These are phyloP conservation scores for Thelaira solivaga DNA, from an alignment of 2,888 invertebrate species.

Conservation along the genomic window DNA sequence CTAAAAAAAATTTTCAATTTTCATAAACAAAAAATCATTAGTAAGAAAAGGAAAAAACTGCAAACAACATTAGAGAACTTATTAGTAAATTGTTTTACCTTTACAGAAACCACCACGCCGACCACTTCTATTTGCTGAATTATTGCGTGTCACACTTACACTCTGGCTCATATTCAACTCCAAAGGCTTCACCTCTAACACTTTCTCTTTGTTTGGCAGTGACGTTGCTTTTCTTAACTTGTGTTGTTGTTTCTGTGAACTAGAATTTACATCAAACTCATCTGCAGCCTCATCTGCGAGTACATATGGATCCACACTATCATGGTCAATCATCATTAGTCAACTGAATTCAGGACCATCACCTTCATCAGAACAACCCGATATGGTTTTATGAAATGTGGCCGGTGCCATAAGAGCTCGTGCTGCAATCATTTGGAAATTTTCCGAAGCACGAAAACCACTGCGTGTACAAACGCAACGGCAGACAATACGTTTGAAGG, in stretches of 20 bases:
- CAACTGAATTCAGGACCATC: slow-evolving; percentile 75
- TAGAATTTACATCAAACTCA: background rate
- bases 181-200: slow-evolving; percentile 32
- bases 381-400: slow-evolving; percentile 76
- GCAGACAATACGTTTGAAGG: slow-evolving; percentile 94
- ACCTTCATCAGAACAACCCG: slow-evolving; percentile 75
- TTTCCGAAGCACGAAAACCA: slow-evolving; percentile 76
- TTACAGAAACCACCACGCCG: slow-evolving; percentile 73
- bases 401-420: slow-evolving; percentile 75
- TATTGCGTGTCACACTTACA: slow-evolving; percentile 14
- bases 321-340: slow-evolving; percentile 72
- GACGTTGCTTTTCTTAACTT: slow-evolving; percentile 55
- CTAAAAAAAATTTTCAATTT: background rate
- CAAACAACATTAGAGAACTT: slow-evolving; percentile 2
- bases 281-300: background rate
- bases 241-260: slow-evolving; percentile 54
- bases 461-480: slow-evolving; percentile 84
- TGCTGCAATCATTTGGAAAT: slow-evolving; percentile 76
- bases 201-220: slow-evolving; percentile 64
- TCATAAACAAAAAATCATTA: too few species aligned
- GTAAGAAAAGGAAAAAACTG: background rate
- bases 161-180: background rate
- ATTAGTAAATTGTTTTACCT: slow-evolving; percentile 66
- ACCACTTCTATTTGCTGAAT: slow-evolving; percentile 54
- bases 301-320: slow-evolving; percentile 23